Conservation (phyloP, 2,113 vertebrate species). For the Grammomys surdaster region DNA sequence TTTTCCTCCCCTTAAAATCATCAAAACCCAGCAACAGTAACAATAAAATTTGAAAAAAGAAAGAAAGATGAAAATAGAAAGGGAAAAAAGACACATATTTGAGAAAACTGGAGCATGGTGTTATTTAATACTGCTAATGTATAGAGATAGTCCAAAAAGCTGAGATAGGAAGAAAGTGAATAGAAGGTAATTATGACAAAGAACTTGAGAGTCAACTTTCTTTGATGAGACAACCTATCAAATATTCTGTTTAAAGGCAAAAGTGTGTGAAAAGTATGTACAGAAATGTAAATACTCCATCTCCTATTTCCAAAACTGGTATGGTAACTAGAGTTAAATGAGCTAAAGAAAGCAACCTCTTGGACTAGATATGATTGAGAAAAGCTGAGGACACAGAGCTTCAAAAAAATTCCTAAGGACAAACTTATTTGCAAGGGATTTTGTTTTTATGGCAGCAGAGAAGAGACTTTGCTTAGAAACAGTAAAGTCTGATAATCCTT, state of each 20-base stretch:
- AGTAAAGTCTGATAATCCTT: not conserved
- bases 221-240: slow-evolving; percentile 33
- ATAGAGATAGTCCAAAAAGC: slow-evolving; percentile 43
- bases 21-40: slow-evolving; percentile 60
- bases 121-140: slow-evolving; percentile 47
- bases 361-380: not conserved
- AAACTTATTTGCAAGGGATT: not conserved
- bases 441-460: not conserved
- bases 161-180: slow-evolving; percentile 47
- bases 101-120: slow-evolving; percentile 57
- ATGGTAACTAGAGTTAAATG: not conserved
- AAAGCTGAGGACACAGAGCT: not conserved
- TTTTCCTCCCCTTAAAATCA: slow-evolving; percentile 60
- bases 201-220: slow-evolving; percentile 13
- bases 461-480: not conserved
- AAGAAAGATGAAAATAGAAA: not conserved
- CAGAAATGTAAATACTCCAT: not conserved
- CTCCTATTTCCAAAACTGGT: slow-evolving; percentile 18
- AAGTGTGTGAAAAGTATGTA: not conserved
- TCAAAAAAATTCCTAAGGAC: not conserved
- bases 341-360: not conserved
- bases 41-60: not conserved
- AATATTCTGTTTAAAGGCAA: slow-evolving; percentile 39
- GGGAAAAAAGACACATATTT: slow-evolving; percentile 65
- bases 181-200: slow-evolving; percentile 52